Base-by-base conservation (phyloP, 2,113 vertebrate genomes). In the Scortum barcoo region DNA sequence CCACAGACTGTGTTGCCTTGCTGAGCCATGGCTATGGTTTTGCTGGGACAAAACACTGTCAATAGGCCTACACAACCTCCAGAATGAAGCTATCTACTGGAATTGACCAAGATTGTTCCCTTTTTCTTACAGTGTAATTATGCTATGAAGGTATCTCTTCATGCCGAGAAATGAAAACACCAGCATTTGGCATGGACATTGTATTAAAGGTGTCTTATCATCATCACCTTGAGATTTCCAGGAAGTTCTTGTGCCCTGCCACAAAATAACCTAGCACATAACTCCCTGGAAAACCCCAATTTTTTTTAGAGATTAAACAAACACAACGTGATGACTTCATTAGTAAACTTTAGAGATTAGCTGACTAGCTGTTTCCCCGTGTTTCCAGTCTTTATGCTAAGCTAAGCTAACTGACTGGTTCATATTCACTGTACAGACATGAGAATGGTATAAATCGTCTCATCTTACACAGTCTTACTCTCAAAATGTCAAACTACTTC, bases 301-400 rank as follows among this genome's bases (percentile, higher is more conserved):
- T 58, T 58, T 46, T 76, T 65, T 40, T 42, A 42, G n/a, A 53
- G n/a, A n/a, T 56, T 42, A 50, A 50, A 50, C 6, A 51, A 20
- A 38, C 3, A 0, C 4, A 14, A 28, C 17, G 28, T n/a, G n/a
- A n/a, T n/a, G n/a, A n/a, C n/a, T 48, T 67, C 7, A 36, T 61
- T 38, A 17, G 16, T 28, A 24, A 33, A 12, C 13, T 53, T n/a
- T 14, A 69, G 48, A 11, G 7, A 16, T 30, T n/a, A n/a, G 26
- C 30, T 68, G n/a, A 33, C 13, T 44, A 57, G 28, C 57, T 33
- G 9, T 63, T 33, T 42, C 42, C 13, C 24, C 28, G 16, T 22
- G 19, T 24, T 44, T 53, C 24, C 4, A 40, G 17, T 48, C 22
- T 54, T 63, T 62, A 66, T 56, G 36, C 20, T 33, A 53, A 46